Conservation (phyloP, 2,797 vertebrate species). For the Dallia pectoralis region DNA sequence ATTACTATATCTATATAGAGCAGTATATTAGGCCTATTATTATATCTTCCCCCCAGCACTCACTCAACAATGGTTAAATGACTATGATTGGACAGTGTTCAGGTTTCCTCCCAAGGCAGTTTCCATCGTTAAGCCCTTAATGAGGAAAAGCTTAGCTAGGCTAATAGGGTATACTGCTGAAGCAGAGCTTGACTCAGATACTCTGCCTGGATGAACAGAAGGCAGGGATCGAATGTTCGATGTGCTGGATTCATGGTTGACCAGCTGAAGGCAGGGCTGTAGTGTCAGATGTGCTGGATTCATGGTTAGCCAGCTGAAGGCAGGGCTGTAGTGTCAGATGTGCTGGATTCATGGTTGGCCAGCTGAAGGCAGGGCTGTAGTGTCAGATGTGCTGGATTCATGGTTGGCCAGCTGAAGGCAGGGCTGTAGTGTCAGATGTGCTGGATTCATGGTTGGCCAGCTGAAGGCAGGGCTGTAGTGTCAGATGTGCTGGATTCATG, state of each 20-base stretch:
- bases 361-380: slow-evolving; percentile 10
- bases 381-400: slow-evolving; percentile 6
- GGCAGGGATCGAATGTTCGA: slow-evolving; percentile 8
- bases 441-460: slow-evolving; percentile 2
- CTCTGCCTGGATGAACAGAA: slow-evolving; percentile 13
- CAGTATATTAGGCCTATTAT: no score
- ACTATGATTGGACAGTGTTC: not conserved
- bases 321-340: slow-evolving; percentile 8
- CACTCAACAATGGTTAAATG: no score
- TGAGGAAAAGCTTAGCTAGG: slow-evolving; percentile 4
- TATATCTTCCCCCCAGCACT: no score
- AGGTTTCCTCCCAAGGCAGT: no score
- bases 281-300: slow-evolving; percentile 7
- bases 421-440: slow-evolving; percentile 5
- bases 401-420: slow-evolving; percentile 17
- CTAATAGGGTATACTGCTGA: slow-evolving; percentile 33
- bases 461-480: slow-evolving; percentile 12
- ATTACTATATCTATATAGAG: no score
- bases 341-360: slow-evolving; percentile 3
- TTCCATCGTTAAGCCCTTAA: not conserved
- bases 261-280: slow-evolving; percentile 9
- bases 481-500: slow-evolving; percentile 9
- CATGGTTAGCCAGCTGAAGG: slow-evolving; percentile 15
- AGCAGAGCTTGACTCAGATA: slow-evolving; percentile 25
- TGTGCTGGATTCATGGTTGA: not conserved